Conservation (phyloP, 2,888 invertebrate genomes). For the Sarcophaga rosellei region DNA sequence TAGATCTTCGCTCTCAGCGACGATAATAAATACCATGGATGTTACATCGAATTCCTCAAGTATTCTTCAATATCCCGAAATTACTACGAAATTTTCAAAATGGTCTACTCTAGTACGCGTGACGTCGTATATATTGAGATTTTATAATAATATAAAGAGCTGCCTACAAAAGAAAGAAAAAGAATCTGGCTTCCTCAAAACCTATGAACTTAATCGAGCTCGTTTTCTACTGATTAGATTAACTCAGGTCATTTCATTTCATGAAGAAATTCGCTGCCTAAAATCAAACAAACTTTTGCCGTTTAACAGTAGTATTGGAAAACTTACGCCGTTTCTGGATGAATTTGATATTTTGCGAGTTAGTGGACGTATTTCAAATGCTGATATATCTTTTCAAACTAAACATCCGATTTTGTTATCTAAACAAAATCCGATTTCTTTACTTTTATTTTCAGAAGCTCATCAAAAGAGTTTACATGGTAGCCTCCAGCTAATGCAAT, state of each 20-base stretch:
- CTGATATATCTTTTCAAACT: neutral
- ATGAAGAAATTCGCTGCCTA: neutral
- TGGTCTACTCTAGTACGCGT: conserved; percentile 16
- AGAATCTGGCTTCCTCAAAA: conserved; percentile 12
- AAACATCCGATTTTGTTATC: conserved; percentile 17
- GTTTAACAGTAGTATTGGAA: neutral
- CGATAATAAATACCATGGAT: no score
- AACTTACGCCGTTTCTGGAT: neutral
- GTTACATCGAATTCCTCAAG: neutral
- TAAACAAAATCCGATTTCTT: neutral
- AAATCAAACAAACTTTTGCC: neutral
- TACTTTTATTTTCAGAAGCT: conserved; percentile 14
- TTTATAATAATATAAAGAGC: conserved; percentile 2
- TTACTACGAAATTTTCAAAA: conserved; percentile 22
- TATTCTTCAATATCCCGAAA: conserved; percentile 17
- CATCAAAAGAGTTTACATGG: conserved; percentile 11
- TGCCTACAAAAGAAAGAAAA: neutral
- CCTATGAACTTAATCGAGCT: neutral
- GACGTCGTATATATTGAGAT: conserved; percentile 27
- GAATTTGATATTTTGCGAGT: neutral
- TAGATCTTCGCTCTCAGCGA: neutral
- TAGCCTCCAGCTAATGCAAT: conserved; percentile 12
- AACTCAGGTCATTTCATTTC: neutral
- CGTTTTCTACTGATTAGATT: neutral
- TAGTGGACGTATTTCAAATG: conserved; percentile 6